These are phyloP conservation scores for Zoanthus sociatus DNA, from an alignment of 92 coral and sea anemone species.

Conservation along the genomic window DNA sequence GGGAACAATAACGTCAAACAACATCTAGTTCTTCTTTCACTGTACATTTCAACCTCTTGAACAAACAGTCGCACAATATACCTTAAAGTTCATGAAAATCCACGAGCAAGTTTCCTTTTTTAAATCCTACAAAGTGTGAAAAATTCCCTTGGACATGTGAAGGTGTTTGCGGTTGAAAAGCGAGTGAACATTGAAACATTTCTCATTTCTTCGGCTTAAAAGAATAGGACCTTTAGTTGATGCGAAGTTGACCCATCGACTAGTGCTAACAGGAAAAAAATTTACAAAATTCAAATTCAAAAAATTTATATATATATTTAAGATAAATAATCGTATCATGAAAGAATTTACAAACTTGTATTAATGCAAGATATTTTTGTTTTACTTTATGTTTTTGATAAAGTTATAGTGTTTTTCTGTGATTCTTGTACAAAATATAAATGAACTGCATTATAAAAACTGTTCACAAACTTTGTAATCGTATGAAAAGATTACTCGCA, in stretches of 20 bases:
- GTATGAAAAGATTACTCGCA: background rate
- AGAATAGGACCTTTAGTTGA: background rate
- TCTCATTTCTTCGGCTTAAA: background rate
- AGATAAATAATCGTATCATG: constrained; percentile 32
- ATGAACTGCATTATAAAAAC: constrained; percentile 22
- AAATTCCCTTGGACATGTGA: constrained; percentile 21
- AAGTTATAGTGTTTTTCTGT: background rate
- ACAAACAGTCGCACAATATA: constrained; percentile 25
- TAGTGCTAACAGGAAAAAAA: constrained; percentile 9
- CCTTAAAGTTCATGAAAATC: constrained; percentile 34
- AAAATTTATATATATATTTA: background rate
- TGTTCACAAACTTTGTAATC: constrained; percentile 25
- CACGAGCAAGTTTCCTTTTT: constrained; percentile 43
- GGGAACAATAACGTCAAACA: constrained; percentile 4
- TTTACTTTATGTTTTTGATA: background rate
- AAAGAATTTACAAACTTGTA: constrained; percentile 24
- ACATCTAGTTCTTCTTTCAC: background rate
- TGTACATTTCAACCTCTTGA: constrained; percentile 36
- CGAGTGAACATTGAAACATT: constrained; percentile 20
- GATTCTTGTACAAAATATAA: constrained; percentile 24
- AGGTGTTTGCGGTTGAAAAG: constrained; percentile 41
- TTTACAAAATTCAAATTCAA: constrained; percentile 39
- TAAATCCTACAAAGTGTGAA: constrained; percentile 50
- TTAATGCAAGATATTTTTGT: background rate
- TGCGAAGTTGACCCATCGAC: constrained; percentile 17